Conservation (phyloP, 2,113 vertebrate genomes). For the Piprites chloris region DNA sequence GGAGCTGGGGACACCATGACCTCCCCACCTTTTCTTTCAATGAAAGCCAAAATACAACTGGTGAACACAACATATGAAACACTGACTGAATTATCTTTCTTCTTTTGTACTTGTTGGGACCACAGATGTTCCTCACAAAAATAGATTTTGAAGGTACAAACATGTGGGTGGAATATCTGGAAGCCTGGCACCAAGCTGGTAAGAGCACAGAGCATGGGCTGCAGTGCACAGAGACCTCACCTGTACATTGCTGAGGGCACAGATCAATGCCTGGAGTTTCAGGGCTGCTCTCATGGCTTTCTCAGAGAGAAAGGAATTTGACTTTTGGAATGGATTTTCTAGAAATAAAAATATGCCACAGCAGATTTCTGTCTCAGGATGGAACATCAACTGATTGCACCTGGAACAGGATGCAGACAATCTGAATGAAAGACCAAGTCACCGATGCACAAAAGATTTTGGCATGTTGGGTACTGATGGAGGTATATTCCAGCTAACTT, state of each 20-base stretch:
- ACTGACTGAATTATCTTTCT: background rate
- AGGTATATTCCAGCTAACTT: background rate
- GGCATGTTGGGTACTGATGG: background rate
- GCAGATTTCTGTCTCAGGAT: background rate
- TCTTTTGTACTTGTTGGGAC: background rate
- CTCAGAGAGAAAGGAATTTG: background rate
- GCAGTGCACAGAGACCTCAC: background rate
- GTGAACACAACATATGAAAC: background rate
- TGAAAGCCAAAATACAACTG: background rate
- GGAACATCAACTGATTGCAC: background rate
- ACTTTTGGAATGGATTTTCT: background rate
- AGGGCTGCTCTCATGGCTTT: background rate
- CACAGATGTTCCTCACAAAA: background rate
- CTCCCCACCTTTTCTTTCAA: rapidly evolving
- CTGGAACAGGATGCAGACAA: background rate
- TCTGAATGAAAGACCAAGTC: background rate
- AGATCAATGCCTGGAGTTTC: background rate
- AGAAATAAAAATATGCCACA: background rate
- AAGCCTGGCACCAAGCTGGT: background rate
- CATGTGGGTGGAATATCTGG: background rate
- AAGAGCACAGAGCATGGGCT: rapidly evolving
- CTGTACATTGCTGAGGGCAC: background rate
- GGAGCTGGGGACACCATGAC: background rate
- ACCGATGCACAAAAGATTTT: background rate
- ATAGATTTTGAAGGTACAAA: background rate